phyloP scores from a whole-genome alignment of 2,113 vertebrate genomes.

The Donacobius atricapilla region DNA sequence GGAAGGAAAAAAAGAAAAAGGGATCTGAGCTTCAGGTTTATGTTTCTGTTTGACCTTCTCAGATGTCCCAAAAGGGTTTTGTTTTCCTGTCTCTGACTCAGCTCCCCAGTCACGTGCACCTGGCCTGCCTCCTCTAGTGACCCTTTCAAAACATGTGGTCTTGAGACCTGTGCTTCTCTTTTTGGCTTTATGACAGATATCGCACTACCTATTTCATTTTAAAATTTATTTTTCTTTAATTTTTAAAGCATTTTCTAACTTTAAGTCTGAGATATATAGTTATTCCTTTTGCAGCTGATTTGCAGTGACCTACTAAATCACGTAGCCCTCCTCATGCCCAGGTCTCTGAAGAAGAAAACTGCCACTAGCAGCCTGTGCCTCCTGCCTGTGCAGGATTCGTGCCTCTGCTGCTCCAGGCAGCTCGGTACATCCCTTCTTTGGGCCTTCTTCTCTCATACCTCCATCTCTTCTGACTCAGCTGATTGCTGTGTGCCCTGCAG shows the following conservation, averaged over 20 bases:
- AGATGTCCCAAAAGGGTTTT: background rate
- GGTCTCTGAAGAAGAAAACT: background rate
- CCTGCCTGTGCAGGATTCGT: background rate
- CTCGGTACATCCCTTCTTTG: rapidly evolving
- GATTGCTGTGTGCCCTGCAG: background rate
- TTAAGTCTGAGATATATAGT: background rate
- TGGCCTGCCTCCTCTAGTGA: background rate
- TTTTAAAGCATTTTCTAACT: background rate
- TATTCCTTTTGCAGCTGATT: background rate
- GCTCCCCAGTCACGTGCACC: background rate
- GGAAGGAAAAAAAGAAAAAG: background rate
- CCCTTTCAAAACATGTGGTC: background rate
- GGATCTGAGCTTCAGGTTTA: background rate
- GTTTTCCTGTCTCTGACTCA: background rate
- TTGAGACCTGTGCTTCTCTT: background rate
- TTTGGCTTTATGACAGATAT: background rate
- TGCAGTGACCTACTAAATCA: background rate
- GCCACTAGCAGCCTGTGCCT: background rate
- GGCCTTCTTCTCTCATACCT: background rate
- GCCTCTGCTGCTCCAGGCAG: background rate
- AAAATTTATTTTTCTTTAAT: rapidly evolving
- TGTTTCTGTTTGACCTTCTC: background rate
- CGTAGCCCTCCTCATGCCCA: rapidly evolving
- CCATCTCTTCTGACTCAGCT: background rate
- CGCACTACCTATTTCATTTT: background rate